Conservation (phyloP, 1,140 invertebrate genomes). For the Aphelenchoides fujianensis region DNA sequence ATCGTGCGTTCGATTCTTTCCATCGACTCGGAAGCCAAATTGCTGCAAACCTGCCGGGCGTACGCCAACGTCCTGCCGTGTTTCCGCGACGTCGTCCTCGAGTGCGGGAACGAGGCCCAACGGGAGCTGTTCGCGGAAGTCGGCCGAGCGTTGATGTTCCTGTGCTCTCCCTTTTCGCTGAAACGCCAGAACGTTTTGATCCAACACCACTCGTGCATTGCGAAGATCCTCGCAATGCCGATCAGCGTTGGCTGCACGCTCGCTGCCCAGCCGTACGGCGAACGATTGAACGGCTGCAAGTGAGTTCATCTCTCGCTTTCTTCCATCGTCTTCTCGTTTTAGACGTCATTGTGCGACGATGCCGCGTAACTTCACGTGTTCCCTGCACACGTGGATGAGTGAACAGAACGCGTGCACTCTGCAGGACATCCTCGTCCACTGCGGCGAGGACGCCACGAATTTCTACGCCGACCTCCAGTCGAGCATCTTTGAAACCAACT, state of each 20-base stretch:
- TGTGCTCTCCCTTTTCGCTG: conserved; percentile 45
- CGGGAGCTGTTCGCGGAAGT: conserved; percentile 28
- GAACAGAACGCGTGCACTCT: conserved; percentile 34
- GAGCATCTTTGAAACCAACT: conserved; percentile 24
- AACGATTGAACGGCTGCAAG: conserved; percentile 26
- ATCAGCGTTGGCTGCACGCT: conserved; percentile 25
- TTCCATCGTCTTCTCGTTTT: not conserved
- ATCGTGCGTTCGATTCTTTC: conserved; percentile 32
- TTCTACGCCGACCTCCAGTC: conserved; percentile 30
- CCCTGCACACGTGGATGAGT: conserved; percentile 26
- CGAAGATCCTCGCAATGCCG: conserved; percentile 21
- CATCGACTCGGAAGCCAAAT: conserved; percentile 45
- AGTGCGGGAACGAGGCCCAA: conserved; percentile 42
- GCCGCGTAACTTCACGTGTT: conserved; percentile 26
- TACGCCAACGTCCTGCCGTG: conserved; percentile 35
- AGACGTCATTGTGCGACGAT: conserved; percentile 17
- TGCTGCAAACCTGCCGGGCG: conserved; percentile 45
- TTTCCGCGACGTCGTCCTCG: conserved; percentile 34
- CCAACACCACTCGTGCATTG: conserved; percentile 28
- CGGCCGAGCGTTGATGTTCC: conserved; percentile 32
- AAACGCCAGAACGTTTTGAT: conserved; percentile 26
- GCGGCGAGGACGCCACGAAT: conserved; percentile 26
- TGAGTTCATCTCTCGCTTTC: conserved; percentile 18
- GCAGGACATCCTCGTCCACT: conserved; percentile 23
- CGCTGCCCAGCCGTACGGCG: conserved; percentile 11